Conservation (phyloP, 2,113 vertebrate species). For the Cricetomys ansorgei region DNA sequence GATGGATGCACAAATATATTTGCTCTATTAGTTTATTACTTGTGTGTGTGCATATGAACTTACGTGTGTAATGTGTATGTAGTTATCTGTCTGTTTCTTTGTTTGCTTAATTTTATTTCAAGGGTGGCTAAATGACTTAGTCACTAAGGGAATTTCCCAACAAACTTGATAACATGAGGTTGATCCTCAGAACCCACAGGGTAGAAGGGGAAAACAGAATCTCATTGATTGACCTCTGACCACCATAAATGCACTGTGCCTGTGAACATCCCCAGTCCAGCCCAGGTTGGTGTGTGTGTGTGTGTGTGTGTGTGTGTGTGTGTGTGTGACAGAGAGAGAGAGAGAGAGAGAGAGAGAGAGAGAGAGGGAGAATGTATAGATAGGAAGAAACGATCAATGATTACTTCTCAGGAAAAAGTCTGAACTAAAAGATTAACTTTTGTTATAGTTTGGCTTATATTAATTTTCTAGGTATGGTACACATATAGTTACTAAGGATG, state of each 20-base stretch:
- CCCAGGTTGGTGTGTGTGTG: not conserved
- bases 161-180: not conserved
- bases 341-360: not conserved
- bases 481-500: not conserved
- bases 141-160: not conserved
- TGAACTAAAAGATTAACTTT: not conserved
- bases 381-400: not conserved
- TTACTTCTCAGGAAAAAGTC: not conserved
- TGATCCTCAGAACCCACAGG: not conserved
- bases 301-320: not conserved
- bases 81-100: not conserved
- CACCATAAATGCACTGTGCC: not conserved
- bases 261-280: not conserved
- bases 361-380: not conserved
- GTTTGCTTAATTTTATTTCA: not conserved
- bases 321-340: not conserved
- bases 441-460: not conserved
- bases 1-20: slow-evolving; percentile 7
- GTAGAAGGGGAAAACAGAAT: not conserved
- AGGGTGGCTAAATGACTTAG: not conserved
- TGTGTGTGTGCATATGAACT: not conserved
- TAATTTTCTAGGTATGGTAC: not conserved
- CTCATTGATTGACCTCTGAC: no score
- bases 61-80: not conserved
- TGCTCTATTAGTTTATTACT: not conserved